Evolutionary conservation across 2,113 vertebrate genomes (phyloP).

Genomic region (Anser cygnoides): DNA sequence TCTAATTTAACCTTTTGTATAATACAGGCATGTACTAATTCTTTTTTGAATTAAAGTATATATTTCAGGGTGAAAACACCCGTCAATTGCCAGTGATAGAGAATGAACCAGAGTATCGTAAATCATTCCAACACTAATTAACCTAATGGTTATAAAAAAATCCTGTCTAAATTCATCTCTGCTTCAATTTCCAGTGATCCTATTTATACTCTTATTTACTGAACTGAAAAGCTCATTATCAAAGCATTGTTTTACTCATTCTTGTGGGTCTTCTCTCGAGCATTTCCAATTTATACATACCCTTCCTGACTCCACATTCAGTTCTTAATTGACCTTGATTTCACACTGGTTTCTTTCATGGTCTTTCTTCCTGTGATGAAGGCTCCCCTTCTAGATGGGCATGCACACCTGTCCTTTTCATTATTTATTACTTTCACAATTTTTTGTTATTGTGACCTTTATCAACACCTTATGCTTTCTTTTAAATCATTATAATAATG

Average conservation of each 20-base stretch:
- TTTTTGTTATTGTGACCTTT: background rate
- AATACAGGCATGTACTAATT: constrained; percentile 2
- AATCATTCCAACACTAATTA: constrained; percentile 33
- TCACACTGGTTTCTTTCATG: background rate
- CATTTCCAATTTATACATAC: background rate
- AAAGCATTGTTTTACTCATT: constrained; percentile 12
- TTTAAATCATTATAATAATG: background rate
- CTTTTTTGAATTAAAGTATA: constrained; percentile 25
- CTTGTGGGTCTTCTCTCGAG: background rate
- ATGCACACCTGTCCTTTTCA: background rate
- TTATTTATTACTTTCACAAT: background rate
- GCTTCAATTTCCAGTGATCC: background rate
- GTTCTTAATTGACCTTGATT: background rate
- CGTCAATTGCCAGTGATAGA: background rate
- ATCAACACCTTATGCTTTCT: background rate
- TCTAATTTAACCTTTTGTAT: constrained; percentile 1
- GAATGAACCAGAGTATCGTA: background rate
- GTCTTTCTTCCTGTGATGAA: background rate
- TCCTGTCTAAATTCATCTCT: background rate
- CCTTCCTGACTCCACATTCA: background rate
- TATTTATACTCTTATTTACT: constrained; percentile 12
- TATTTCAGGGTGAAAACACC: constrained; percentile 10
- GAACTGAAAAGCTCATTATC: constrained; percentile 17
- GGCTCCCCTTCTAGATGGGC: background rate
- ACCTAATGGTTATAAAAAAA: background rate